A percentile compares a stretch with the other conserved stretches of the same genome.
These are phyloP conservation scores for Perca schrenkii DNA, from an alignment of 2,113 vertebrate genomes.

Conservation along the genomic window DNA sequence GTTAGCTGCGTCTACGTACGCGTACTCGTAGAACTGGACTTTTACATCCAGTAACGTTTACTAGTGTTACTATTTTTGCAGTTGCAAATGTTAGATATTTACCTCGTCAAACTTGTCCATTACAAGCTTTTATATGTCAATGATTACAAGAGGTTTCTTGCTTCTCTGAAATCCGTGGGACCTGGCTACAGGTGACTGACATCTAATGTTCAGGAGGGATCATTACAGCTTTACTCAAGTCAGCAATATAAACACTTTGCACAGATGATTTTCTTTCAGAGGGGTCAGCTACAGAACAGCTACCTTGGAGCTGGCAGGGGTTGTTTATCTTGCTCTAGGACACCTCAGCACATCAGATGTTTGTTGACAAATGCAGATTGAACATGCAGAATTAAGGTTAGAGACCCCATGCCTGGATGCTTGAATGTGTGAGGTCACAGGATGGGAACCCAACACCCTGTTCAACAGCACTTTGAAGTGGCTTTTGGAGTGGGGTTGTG, in stretches of 20 bases:
- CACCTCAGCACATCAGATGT: background rate
- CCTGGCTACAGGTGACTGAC: background rate
- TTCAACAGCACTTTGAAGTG: background rate
- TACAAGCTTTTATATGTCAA: background rate
- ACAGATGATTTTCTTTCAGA: background rate
- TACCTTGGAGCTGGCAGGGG: background rate
- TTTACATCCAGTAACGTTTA: too few relatives aligned
- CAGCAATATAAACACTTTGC: background rate
- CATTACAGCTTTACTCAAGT: background rate
- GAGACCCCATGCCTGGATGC: background rate
- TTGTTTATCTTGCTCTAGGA: too few relatives aligned
- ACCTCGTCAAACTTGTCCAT: slow-evolving; percentile 67
- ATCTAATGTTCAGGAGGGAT: slow-evolving; percentile 30
- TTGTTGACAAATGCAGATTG: background rate
- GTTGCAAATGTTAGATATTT: background rate
- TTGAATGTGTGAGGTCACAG: background rate
- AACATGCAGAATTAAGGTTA: background rate
- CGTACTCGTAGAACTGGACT: too few relatives aligned
- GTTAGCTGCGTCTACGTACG: too few relatives aligned
- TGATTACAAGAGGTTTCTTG: background rate
- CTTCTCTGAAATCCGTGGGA: background rate
- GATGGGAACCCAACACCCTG: background rate
- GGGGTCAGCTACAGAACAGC: background rate
- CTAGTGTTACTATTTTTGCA: too few relatives aligned
- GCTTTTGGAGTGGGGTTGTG: background rate